Evolutionary conservation across 92 coral and sea anemone species (phyloP).

Genomic region (Pocillopora grandis): DNA sequence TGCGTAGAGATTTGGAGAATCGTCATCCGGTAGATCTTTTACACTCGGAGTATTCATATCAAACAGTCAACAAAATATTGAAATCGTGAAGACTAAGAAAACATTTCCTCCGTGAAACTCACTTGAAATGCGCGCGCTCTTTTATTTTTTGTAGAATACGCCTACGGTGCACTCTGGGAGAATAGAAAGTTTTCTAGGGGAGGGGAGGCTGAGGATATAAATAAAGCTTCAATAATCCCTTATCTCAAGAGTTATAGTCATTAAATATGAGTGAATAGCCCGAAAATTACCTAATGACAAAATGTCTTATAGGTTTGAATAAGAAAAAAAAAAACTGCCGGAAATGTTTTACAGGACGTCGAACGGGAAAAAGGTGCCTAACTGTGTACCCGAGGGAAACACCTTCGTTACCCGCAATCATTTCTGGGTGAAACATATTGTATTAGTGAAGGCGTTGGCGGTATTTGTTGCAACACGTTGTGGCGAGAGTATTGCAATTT

Average conservation of each 20-base stretch:
- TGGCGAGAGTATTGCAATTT: conserved; percentile 5
- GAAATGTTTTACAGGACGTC: no score
- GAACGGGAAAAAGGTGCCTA: no score
- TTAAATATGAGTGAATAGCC: no score
- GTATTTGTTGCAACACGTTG: not conserved
- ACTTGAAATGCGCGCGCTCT: conserved; percentile 20
- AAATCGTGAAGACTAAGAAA: not conserved
- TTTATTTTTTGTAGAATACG: not conserved
- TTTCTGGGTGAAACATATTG: not conserved
- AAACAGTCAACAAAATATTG: conserved; percentile 53
- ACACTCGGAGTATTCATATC: conserved; percentile 62
- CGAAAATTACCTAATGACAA: no score
- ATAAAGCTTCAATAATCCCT: no score
- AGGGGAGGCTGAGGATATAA: not conserved
- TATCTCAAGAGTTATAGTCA: no score
- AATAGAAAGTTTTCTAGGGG: not conserved
- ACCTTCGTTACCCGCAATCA: no score
- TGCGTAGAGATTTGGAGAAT: conserved; percentile 62
- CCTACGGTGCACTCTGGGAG: conserved; percentile 16
- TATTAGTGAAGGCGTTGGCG: not conserved
- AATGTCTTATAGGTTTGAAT: no score
- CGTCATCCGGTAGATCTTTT: conserved; percentile 10
- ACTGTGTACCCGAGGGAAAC: no score
- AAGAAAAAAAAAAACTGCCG: no score
- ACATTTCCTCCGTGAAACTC: not conserved